Percentiles rank a stretch among this genome's conserved stretches.
phyloP scores from a whole-genome alignment of 2,797 vertebrate genomes.

The Oreochromis grahami region DNA sequence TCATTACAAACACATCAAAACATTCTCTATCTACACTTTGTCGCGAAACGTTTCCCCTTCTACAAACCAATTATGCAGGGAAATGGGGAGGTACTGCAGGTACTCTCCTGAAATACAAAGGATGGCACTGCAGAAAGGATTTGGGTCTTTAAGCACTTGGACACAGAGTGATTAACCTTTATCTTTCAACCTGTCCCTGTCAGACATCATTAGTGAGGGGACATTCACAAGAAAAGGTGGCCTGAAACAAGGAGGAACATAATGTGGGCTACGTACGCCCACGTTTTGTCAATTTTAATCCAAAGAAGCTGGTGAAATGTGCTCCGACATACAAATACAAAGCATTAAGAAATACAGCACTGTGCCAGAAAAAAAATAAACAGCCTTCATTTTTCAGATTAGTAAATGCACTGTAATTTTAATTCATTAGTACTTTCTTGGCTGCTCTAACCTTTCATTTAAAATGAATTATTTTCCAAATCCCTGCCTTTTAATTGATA shows the following conservation, averaged over 20 bases:
- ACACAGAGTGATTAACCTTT: conserved; percentile 71
- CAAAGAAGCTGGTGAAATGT: neutral
- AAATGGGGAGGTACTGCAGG: conserved; percentile 15
- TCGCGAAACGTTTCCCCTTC: conserved; percentile 34
- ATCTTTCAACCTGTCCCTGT: conserved; percentile 50
- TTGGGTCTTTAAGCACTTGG: conserved; percentile 38
- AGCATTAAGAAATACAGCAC: neutral
- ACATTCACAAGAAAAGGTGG: conserved; percentile 22
- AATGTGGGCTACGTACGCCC: neutral
- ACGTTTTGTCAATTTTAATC: neutral
- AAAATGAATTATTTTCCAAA: neutral
- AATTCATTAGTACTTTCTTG: neutral
- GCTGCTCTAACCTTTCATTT: neutral
- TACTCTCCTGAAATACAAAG: conserved; percentile 57
- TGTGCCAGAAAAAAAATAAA: neutral
- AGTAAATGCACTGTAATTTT: neutral
- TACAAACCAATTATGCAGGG: conserved; percentile 48
- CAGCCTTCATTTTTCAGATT: neutral
- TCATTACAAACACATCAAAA: conserved; percentile 29
- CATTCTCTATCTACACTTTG: conserved; percentile 34
- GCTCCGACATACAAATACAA: neutral
- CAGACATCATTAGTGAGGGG: conserved; percentile 58
- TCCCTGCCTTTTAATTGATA: neutral
- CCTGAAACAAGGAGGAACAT: conserved; percentile 22
- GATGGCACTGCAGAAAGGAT: conserved; percentile 31